These are phyloP conservation scores for Felis chaus DNA, from an alignment of 2,113 vertebrate genomes.

Conservation along the genomic window DNA sequence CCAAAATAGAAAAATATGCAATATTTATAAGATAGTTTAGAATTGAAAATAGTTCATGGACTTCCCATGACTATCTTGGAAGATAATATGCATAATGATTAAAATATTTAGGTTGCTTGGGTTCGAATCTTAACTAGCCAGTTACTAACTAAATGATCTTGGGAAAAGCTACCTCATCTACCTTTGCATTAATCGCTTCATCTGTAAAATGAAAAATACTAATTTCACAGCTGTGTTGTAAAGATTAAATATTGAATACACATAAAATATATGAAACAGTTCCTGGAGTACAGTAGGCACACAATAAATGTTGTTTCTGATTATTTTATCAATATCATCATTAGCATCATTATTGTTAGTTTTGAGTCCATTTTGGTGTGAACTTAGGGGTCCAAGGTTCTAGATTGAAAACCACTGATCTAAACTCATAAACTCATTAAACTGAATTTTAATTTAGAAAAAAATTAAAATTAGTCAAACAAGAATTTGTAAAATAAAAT, in stretches of 20 bases:
- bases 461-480: background rate
- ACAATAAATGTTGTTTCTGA: background rate
- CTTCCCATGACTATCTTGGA: background rate
- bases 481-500: background rate
- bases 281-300: background rate
- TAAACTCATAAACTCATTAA: background rate
- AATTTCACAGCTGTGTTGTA: background rate
- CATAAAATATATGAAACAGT: background rate
- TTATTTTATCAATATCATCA: background rate
- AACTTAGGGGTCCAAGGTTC: background rate
- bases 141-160: background rate
- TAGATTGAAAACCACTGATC: background rate
- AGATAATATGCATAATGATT: background rate
- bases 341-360: background rate
- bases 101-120: background rate
- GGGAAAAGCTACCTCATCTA: background rate
- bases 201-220: background rate
- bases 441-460: slow-evolving; percentile 17
- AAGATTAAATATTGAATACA: background rate
- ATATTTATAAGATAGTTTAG: background rate
- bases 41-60: background rate
- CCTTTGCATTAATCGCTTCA: background rate
- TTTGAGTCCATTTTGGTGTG: background rate
- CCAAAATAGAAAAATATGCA: background rate
- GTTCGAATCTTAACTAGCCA: background rate